phyloP scores from a whole-genome alignment of 2,797 vertebrate species.

The Danio jaintianensis region DNA sequence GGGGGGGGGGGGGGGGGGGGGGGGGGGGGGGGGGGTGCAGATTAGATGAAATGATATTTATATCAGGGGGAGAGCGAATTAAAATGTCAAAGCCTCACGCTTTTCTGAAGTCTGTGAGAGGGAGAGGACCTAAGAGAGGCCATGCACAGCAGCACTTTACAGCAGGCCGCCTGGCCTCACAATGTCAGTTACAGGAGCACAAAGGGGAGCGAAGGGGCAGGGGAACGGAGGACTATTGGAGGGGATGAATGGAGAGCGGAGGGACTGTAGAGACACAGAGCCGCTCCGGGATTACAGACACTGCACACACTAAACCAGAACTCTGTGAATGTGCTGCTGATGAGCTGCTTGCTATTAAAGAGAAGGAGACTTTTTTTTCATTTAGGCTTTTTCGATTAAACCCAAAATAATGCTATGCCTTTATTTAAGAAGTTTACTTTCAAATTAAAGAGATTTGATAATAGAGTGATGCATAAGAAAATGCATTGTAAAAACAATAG shows the following conservation, averaged over 20 bases:
- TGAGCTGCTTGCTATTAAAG: constrained; percentile 1
- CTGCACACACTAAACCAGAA: neutral
- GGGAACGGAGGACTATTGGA: constrained; percentile 40
- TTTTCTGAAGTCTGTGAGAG: constrained; percentile 42
- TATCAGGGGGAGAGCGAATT: constrained; percentile 78
- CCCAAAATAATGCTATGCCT: neutral
- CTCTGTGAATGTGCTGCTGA: constrained; percentile 4
- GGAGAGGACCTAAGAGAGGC: constrained; percentile 53
- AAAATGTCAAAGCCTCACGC: constrained; percentile 72
- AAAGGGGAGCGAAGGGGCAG: constrained; percentile 66
- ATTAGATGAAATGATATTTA: constrained; percentile 85
- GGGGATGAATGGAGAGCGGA: constrained; percentile 53
- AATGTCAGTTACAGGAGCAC: constrained; percentile 69
- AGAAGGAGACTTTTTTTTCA: no score
- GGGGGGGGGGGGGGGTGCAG: constrained; percentile 44
- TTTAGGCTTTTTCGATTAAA: neutral
- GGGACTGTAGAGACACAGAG: constrained; percentile 62
- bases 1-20: neutral
- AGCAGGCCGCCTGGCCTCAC: constrained; percentile 72
- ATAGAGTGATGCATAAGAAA: no score
- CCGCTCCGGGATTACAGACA: constrained; percentile 34
- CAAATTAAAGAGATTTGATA: neutral
- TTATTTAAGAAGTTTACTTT: neutral
- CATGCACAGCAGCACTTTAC: constrained; percentile 72
- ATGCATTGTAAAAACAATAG: no score